A percentile compares a stretch with the other conserved stretches of the same genome.
Evolutionary conservation across 2,797 vertebrate species (phyloP).

Genomic region (Oceanodroma leucorhoa): DNA sequence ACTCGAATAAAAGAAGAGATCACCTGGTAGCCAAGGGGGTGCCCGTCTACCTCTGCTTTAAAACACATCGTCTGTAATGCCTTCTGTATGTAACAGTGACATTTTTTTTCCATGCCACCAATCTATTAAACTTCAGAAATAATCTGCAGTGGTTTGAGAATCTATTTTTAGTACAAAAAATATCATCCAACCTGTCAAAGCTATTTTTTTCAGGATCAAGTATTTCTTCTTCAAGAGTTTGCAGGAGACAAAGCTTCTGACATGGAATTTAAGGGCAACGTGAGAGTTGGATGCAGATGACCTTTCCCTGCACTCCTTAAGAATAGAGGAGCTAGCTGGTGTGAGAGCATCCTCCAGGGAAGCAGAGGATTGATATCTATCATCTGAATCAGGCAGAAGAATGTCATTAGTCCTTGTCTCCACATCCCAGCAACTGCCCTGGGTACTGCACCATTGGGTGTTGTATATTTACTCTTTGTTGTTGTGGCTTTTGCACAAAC

Average conservation of each 20-base stretch:
- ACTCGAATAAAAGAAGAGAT: neutral
- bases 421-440: neutral
- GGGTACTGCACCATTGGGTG: neutral
- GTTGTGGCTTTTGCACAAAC: neutral
- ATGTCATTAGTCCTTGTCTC: neutral
- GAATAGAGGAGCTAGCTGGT: neutral
- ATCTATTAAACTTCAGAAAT: neutral
- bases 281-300: neutral
- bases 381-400: neutral
- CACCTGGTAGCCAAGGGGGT: neutral
- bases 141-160: neutral
- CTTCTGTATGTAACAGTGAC: neutral
- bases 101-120: neutral
- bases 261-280: neutral
- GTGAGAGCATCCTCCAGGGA: neutral
- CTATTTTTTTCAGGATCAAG: neutral
- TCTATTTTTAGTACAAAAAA: neutral
- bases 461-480: neutral
- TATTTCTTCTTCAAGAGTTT: neutral
- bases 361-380: neutral
- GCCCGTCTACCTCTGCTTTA: neutral
- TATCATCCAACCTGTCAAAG: neutral
- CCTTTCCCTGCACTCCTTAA: neutral
- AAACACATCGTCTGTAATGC: fast-evolving
- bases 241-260: neutral